Evolutionary conservation across 2,113 vertebrate genomes (phyloP).

Genomic region (Platysternon megacephalum): DNA sequence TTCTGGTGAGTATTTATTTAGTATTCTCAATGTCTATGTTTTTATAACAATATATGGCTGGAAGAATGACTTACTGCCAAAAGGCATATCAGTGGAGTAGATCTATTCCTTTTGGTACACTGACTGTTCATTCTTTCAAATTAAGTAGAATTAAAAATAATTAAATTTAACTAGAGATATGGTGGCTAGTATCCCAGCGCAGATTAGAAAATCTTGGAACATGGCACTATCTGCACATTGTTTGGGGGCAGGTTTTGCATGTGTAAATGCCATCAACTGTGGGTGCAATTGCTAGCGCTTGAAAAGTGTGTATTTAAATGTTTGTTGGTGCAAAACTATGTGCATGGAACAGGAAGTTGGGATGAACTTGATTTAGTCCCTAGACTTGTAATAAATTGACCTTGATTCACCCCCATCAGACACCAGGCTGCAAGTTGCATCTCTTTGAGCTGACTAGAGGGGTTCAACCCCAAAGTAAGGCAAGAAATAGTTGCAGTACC

Average conservation of each 20-base stretch:
- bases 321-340: neutral
- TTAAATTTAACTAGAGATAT: neutral
- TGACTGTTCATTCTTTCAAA: neutral
- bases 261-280: neutral
- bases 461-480: neutral
- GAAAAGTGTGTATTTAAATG: neutral
- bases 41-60: neutral
- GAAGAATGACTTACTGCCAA: neutral
- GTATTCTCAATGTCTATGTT: neutral
- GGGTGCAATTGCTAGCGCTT: neutral
- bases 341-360: neutral
- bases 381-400: neutral
- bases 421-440: neutral
- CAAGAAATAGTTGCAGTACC: fast-evolving
- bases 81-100: neutral
- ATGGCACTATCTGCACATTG: neutral
- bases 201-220: neutral
- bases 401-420: neutral
- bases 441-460: neutral
- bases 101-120: neutral
- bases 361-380: neutral
- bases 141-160: neutral
- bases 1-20: neutral
- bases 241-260: neutral
- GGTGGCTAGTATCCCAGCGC: neutral